phyloP scores from a whole-genome alignment of 2,797 vertebrate species.

The Agapornis canus region DNA sequence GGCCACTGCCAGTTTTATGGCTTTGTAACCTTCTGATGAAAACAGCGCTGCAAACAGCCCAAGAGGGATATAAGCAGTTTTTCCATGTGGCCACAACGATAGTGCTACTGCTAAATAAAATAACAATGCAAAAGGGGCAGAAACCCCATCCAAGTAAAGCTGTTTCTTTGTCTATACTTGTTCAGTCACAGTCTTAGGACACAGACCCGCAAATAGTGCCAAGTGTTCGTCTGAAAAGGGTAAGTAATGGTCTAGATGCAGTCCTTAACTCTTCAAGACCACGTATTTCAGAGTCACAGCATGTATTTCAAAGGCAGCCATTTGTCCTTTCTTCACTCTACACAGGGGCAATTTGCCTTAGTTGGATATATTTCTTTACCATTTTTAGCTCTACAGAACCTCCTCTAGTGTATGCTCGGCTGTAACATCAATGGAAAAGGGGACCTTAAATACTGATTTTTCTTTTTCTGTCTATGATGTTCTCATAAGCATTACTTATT shows the following conservation, averaged over 20 bases:
- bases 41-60: not conserved
- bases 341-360: not conserved
- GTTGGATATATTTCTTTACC: not conserved
- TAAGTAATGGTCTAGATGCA: not conserved
- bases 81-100: fast-evolving
- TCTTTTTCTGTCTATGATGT: not conserved
- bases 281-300: not conserved
- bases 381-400: not conserved
- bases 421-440: not conserved
- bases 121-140: not conserved
- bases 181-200: not conserved
- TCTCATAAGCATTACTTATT: not conserved
- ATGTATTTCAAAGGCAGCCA: not conserved
- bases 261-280: not conserved
- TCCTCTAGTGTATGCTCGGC: not conserved
- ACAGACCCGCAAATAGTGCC: not conserved
- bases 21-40: not conserved
- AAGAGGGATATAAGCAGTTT: not conserved
- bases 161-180: not conserved
- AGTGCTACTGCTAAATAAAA: not conserved
- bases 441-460: not conserved
- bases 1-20: not conserved
- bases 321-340: not conserved
- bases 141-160: not conserved
- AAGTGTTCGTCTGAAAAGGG: not conserved